These are phyloP conservation scores for Rhimphoctona megacephalus DNA, from an alignment of 2,888 invertebrate species.

Conservation along the genomic window DNA sequence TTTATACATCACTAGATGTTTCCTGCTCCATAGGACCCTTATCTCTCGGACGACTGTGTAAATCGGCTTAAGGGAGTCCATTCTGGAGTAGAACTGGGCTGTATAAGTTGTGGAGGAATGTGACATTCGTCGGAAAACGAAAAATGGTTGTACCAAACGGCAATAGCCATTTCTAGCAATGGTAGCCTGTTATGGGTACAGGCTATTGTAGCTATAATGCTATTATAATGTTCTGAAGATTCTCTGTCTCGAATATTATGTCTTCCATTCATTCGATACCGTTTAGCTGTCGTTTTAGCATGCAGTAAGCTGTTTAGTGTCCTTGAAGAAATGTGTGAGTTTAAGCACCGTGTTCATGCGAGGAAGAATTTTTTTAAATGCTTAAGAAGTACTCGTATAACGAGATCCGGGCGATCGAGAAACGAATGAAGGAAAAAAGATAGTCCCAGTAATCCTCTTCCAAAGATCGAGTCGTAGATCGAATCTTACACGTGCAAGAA, in stretches of 20 bases:
- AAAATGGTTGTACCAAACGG: conserved; percentile 35
- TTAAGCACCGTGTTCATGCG: conserved; percentile 10
- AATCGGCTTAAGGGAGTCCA: conserved; percentile 63
- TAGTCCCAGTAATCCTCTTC: conserved; percentile 61
- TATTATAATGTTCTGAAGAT: conserved; percentile 45
- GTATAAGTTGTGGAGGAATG: conserved; percentile 40
- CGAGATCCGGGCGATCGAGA: conserved; percentile 60
- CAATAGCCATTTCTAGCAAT: conserved; percentile 37
- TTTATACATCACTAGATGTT: conserved; percentile 49
- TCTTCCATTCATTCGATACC: conserved; percentile 40
- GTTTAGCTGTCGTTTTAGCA: conserved; percentile 33
- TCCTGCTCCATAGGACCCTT: conserved; percentile 38
- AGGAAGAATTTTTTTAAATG: conserved; percentile 10
- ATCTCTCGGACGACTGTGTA: conserved; percentile 54
- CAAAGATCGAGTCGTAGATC: conserved; percentile 56
- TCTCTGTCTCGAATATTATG: conserved; percentile 40
- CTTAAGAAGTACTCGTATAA: conserved; percentile 46
- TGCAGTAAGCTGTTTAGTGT: conserved; percentile 44
- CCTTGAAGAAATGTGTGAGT: conserved; percentile 19
- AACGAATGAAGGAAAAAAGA: conserved; percentile 31
- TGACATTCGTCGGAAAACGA: conserved; percentile 62
- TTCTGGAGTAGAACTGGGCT: conserved; percentile 20
- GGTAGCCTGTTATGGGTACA: conserved; percentile 7
- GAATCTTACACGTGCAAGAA: conserved; percentile 45
- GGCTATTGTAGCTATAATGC: conserved; percentile 42